Percentiles rank a stretch among this genome's conserved stretches.
These are phyloP conservation scores for Itoplectis maculator DNA, from an alignment of 2,888 invertebrate genomes.

Conservation along the genomic window DNA sequence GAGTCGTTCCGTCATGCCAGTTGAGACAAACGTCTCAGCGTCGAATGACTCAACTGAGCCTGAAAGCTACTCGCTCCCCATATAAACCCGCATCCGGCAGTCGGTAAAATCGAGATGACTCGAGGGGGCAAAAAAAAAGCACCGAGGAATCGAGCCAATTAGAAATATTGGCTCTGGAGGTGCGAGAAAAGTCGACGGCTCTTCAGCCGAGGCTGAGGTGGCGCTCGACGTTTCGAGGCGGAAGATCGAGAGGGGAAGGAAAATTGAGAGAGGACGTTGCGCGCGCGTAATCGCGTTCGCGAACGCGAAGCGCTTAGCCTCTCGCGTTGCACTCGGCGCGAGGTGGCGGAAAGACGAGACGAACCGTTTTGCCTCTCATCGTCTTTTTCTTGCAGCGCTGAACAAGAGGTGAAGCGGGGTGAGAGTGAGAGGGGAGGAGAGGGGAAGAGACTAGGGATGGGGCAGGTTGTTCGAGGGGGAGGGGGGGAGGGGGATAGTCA, in stretches of 20 bases:
- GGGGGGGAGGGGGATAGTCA: conserved; percentile 2
- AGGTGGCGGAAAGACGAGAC: conserved; percentile 27
- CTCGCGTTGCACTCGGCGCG: background rate
- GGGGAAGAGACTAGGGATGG: conserved; percentile 15
- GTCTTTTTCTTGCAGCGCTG: background rate
- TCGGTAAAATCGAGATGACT: background rate
- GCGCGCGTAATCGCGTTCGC: conserved; percentile 36
- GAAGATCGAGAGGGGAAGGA: background rate
- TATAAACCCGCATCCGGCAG: too few species aligned
- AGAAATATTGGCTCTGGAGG: conserved; percentile 75
- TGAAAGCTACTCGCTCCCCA: too few species aligned
- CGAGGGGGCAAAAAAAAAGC: background rate
- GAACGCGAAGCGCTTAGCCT: conserved; percentile 48
- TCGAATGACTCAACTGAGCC: too few species aligned
- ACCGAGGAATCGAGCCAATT: conserved; percentile 74
- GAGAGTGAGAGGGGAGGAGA: conserved; percentile 12
- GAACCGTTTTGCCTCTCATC: conserved; percentile 20
- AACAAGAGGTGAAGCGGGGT: conserved; percentile 39
- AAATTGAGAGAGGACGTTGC: conserved; percentile 2
- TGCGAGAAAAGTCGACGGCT: conserved; percentile 66
- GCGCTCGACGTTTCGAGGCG: conserved; percentile 47
- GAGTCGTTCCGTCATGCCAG: too few species aligned
- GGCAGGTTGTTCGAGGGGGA: background rate
- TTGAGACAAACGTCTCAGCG: too few species aligned
- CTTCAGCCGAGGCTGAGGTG: conserved; percentile 20